Base-by-base conservation (phyloP, 2,113 vertebrate genomes). In the Barbus barbus region DNA sequence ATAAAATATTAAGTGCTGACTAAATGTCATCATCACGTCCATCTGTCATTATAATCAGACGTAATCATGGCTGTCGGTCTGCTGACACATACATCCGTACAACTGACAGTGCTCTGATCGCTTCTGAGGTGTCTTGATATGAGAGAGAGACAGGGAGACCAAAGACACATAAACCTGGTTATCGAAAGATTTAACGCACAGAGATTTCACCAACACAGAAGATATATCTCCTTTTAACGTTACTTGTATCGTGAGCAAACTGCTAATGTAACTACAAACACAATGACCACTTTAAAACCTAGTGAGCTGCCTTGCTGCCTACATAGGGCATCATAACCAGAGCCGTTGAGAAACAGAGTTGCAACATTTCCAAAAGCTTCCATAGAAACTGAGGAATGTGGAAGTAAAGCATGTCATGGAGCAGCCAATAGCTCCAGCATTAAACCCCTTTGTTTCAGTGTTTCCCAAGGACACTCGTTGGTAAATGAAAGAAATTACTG, bases 11-110 rank as follows among this genome's bases (percentile, higher is more conserved):
- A 91, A 92, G 88, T 90, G 84, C 90, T 93, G 93, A 94, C 92
- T 90, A 91, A 93, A 89, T 86, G 89, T 85, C 89, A 87, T 89
- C 87, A 91, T 90, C 86, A 84, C 86, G 78, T 72, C 87, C 90
- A 93, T 94, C 93, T 89, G 94, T 94, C 93, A 92, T 90, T 90
- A 86, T 94, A 93, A 95, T 94, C 91, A 94, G 90, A 90, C 88
- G 90, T 92, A 92, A 94, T 94, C 92, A 91, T 89, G 85, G 26
- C 69, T 71, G 36, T 46, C 75, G 9, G 90, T 93, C 91, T 89
- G 73, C 90, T 86, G 87, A 93, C 90, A 86, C 41, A 84, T 24
- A 48, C 2, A 81, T 65, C 56, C 16, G 14, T 44, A 41, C n/a
- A 78, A 24, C 75, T 77, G 75, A 58, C 76, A 71, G 74, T 51